Conservation (phyloP, 2,888 invertebrate genomes). For the Tetragonula carbonaria region DNA sequence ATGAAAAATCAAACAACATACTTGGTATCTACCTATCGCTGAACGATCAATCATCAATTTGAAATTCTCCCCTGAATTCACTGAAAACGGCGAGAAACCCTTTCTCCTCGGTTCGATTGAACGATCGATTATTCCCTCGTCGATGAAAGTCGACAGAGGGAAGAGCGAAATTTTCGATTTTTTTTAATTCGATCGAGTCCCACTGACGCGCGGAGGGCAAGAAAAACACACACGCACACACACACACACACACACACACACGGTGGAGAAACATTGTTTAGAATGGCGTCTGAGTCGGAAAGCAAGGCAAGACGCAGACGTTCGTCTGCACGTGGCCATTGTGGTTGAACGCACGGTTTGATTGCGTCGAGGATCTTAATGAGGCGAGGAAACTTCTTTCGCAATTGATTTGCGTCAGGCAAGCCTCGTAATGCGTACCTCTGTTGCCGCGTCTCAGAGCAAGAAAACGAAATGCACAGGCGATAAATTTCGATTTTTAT, state of each 20-base stretch:
- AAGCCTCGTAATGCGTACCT: conserved; percentile 30
- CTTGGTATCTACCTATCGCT: too few relatives aligned
- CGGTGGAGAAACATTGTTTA: background rate
- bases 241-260: too few relatives aligned
- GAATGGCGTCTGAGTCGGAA: background rate
- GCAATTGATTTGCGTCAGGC: conserved; percentile 54
- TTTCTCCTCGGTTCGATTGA: too few relatives aligned
- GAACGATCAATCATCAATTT: too few relatives aligned
- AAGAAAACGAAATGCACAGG: background rate
- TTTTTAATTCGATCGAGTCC: background rate
- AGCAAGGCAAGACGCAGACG: background rate
- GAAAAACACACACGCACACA: too few relatives aligned
- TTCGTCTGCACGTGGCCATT: conserved; percentile 37
- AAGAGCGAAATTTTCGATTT: too few relatives aligned
- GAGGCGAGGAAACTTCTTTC: conserved; percentile 51
- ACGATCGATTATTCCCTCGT: too few relatives aligned
- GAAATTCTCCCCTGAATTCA: too few relatives aligned
- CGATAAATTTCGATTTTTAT: conserved; percentile 35
- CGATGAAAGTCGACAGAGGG: too few relatives aligned
- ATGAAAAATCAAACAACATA: too few relatives aligned
- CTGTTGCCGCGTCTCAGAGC: background rate
- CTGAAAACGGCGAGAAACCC: too few relatives aligned
- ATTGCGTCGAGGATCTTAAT: conserved; percentile 54
- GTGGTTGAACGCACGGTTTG: conserved; percentile 21
- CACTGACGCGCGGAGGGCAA: too few relatives aligned